phyloP scores from a whole-genome alignment of 2,888 invertebrate species.

The Sphecodes monilicornis region DNA sequence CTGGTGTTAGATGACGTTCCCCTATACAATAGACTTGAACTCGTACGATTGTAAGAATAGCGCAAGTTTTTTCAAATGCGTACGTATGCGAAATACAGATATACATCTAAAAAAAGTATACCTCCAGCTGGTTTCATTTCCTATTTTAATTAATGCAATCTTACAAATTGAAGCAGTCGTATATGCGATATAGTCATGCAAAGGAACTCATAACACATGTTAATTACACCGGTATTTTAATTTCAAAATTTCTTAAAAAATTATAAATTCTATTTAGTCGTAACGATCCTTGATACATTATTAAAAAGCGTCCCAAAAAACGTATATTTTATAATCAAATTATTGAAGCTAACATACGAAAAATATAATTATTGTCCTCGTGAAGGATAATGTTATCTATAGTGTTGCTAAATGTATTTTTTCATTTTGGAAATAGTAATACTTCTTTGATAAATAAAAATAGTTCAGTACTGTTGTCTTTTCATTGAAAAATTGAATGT shows the following conservation, averaged over 20 bases:
- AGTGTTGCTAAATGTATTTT: too few relatives aligned
- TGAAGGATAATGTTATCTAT: too few relatives aligned
- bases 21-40: conserved; percentile 36
- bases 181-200: not conserved
- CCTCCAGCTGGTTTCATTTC: conserved; percentile 13
- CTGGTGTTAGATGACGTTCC: not conserved
- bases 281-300: too few relatives aligned
- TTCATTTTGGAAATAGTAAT: too few relatives aligned
- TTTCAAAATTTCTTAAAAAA: not conserved
- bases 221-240: not conserved
- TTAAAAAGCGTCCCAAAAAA: too few relatives aligned
- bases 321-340: too few relatives aligned
- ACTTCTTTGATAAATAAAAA: too few relatives aligned
- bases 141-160: not conserved
- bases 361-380: too few relatives aligned
- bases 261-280: not conserved
- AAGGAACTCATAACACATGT: not conserved
- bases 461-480: too few relatives aligned
- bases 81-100: not conserved
- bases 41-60: not conserved
- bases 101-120: not conserved
- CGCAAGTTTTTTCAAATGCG: conserved; percentile 10
- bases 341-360: too few relatives aligned
- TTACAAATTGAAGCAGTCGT: not conserved
- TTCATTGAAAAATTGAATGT: too few relatives aligned